phyloP scores from a whole-genome alignment of 2,113 vertebrate species.

The Podarcis muralis region DNA sequence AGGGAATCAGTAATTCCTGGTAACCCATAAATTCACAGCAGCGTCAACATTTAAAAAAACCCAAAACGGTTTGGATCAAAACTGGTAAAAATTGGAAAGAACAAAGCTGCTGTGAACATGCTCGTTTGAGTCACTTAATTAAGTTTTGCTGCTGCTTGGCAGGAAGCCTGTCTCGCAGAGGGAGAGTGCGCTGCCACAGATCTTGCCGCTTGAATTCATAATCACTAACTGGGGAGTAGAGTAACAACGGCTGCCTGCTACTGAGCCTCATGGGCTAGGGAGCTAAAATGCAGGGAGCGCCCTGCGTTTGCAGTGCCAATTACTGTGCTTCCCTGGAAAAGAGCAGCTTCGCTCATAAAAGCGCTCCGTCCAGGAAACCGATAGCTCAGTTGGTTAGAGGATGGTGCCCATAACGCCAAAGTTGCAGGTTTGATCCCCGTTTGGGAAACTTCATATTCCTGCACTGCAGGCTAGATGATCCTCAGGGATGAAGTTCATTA shows the following conservation, averaged over 20 bases:
- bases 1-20: not conserved
- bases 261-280: rapidly evolving
- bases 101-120: not conserved
- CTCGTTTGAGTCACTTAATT: not conserved
- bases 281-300: not conserved
- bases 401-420: no score
- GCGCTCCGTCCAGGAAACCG: not conserved
- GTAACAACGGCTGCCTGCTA: not conserved
- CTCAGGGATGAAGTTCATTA: no score
- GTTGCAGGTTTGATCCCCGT: no score
- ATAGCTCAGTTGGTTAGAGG: not conserved
- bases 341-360: not conserved
- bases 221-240: conserved; percentile 14
- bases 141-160: not conserved
- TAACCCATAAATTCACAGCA: conserved; percentile 15
- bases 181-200: not conserved
- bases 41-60: not conserved
- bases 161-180: conserved; percentile 18
- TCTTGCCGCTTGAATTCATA: not conserved
- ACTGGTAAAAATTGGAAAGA: not conserved
- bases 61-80: not conserved
- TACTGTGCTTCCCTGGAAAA: not conserved
- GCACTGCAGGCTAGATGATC: no score
- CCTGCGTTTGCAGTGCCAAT: not conserved
- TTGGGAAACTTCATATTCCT: no score